Conservation (phyloP, 1,140 invertebrate species). For the Branchinecta lindahli region DNA sequence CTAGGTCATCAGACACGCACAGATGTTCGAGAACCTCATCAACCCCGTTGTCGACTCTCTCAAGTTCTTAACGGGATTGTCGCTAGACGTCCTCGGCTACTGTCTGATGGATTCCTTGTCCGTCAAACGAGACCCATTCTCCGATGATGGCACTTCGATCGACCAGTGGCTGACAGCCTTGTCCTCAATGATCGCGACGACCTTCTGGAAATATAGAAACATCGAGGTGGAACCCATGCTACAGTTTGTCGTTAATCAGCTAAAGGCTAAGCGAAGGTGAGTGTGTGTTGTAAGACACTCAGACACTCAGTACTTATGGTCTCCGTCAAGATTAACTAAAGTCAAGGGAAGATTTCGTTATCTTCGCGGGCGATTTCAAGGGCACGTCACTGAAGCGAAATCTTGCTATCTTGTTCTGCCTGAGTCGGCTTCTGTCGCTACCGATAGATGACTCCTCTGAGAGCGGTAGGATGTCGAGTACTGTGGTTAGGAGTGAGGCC, state of each 20-base stretch:
- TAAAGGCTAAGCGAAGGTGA: conserved; percentile 88
- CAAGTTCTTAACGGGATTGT: conserved; percentile 87
- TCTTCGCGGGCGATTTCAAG: background rate
- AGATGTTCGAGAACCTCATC: conserved; percentile 93
- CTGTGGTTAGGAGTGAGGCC: too few relatives aligned
- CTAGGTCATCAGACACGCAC: conserved; percentile 71
- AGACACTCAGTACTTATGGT: background rate
- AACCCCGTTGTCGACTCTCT: conserved; percentile 91
- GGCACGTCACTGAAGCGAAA: too few relatives aligned
- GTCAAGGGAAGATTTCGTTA: background rate
- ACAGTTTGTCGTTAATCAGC: conserved; percentile 92
- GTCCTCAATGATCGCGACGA: conserved; percentile 80
- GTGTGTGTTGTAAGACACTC: background rate
- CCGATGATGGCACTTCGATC: conserved; percentile 78
- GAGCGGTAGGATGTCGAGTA: too few relatives aligned
- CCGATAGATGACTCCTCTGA: too few relatives aligned
- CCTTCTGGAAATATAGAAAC: conserved; percentile 86
- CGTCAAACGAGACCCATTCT: conserved; percentile 36
- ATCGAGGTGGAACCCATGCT: conserved; percentile 87
- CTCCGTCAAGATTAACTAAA: background rate
- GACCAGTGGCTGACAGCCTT: conserved; percentile 87
- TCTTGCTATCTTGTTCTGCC: too few relatives aligned
- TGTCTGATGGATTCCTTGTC: conserved; percentile 86
- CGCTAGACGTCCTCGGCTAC: conserved; percentile 90
- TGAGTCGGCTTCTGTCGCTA: too few relatives aligned